phyloP scores from a whole-genome alignment of 2,888 invertebrate genomes.

The Mimas tiliae region DNA sequence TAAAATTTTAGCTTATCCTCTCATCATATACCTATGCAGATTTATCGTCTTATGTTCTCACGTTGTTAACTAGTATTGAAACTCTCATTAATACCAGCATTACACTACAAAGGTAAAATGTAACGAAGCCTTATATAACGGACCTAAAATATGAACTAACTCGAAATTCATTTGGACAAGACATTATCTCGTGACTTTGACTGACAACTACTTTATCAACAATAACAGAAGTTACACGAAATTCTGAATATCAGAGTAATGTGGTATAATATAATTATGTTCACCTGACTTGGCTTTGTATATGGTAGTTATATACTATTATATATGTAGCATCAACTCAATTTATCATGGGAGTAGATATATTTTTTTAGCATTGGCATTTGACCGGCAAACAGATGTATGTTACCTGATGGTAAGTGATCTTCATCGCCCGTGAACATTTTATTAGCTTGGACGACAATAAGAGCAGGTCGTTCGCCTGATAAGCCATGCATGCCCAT shows the following conservation, averaged over 20 bases:
- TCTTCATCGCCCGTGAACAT: no score
- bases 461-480: no score
- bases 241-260: neutral
- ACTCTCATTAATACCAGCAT: conserved; percentile 28
- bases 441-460: no score
- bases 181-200: conserved; percentile 13
- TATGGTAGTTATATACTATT: no score
- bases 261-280: neutral
- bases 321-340: no score
- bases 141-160: conserved; percentile 5
- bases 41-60: conserved; percentile 24
- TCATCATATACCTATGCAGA: neutral
- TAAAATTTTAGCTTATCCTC: neutral
- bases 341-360: no score
- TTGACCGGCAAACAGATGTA: no score
- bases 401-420: no score
- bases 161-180: neutral
- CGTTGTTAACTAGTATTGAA: conserved; percentile 33
- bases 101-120: conserved; percentile 27
- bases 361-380: no score
- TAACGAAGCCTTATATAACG: neutral
- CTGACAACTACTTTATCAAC: conserved; percentile 1
- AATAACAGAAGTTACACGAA: neutral
- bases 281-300: neutral
- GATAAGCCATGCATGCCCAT: no score